Percentiles rank a stretch among this genome's conserved stretches.
phyloP scores from a whole-genome alignment of 2,797 vertebrate species.

The Enteromius viviparus region DNA sequence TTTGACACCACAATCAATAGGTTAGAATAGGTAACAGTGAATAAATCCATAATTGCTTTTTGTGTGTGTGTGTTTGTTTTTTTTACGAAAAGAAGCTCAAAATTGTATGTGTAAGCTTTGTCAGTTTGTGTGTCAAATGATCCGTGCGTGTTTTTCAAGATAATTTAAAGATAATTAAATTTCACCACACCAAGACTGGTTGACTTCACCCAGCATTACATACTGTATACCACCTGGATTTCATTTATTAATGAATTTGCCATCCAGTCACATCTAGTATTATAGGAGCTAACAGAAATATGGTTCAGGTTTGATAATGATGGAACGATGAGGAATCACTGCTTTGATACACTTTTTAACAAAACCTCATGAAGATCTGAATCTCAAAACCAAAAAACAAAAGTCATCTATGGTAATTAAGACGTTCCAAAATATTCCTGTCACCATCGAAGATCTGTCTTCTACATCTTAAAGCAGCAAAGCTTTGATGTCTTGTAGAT shows the following conservation, averaged over 20 bases:
- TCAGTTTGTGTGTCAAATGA: background rate
- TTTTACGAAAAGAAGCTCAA: background rate
- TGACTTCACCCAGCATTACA: background rate
- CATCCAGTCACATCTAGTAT: background rate
- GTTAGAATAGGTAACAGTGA: background rate
- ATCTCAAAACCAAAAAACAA: constrained; percentile 10
- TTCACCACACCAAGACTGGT: background rate
- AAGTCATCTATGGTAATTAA: background rate
- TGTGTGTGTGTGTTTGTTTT: background rate
- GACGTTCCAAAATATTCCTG: background rate
- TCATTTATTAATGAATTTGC: background rate
- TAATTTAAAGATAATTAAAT: background rate
- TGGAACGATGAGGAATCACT: background rate
- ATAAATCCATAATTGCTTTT: background rate
- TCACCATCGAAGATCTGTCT: background rate
- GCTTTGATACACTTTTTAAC: background rate
- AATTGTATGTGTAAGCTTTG: background rate
- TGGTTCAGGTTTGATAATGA: background rate
- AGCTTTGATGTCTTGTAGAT: constrained; percentile 34
- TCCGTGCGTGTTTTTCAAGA: background rate
- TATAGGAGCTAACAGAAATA: background rate
- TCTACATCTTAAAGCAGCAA: background rate
- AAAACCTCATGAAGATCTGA: background rate
- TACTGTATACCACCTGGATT: background rate
- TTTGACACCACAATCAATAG: background rate